Base-by-base conservation (phyloP, 2,888 invertebrate species). In the Gandaritis pyraliata region DNA sequence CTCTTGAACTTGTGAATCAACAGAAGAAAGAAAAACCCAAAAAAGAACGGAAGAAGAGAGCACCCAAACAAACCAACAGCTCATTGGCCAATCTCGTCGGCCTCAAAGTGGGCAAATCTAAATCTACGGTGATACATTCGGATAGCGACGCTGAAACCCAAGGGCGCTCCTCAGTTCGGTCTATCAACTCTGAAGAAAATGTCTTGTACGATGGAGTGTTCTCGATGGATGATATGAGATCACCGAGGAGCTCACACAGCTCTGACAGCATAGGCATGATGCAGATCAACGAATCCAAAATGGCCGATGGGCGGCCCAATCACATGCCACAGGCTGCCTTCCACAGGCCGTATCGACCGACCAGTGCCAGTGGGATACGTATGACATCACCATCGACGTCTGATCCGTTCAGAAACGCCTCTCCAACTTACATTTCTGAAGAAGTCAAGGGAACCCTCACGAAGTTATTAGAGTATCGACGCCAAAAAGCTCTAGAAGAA, bases 171-270 rank as follows among this genome's bases (percentile, higher is more conserved):
- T 85, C 84, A 0, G 48, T 81, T 12, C 70, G 74, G 39, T 80
- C 83, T 1, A 7, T 76, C 3, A 74, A 75, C 45, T 80, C 83
- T 0, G 84, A 83, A 62, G 73, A 68, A 1, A 80, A 74, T 58
- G 82, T 88, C 1, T 53, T 85, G 13, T 82, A 81, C 51, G 90
- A 89, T 58, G 86, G 86, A 16, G 65, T 85, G 12, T 88, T 79
- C 61, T 81, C 83, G 23, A 87, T 88, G 82, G 88, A 87, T n/a
- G 86, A 87, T 39, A 65, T 82, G 1, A 85, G 80, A 47, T 82
- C 83, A 1, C 82, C 83, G 1, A 82, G 82, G 58, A 80, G 69
- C 29, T 62, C 67, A 10, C 57, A 71, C 43, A 66, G 46, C 38
- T 43, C 49, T 0, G 69, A 73, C 30, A 69, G 58, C 12, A 33